Base-by-base conservation (phyloP, 2,113 vertebrate genomes). In the Prietella phreatophila region DNA sequence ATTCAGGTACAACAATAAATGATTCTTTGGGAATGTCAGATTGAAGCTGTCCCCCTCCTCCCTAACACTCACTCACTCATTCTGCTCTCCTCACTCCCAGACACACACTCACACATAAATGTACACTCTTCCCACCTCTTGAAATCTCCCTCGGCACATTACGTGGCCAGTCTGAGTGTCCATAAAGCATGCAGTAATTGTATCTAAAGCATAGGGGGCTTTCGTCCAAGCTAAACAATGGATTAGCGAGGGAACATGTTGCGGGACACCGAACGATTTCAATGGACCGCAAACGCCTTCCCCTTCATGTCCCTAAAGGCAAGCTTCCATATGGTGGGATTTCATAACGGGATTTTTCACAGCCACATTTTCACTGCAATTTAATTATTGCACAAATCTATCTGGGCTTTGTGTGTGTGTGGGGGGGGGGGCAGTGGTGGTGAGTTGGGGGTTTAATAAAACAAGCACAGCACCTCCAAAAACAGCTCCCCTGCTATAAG, bases 1-100 rank as follows among this genome's bases (percentile, higher is more conserved):
- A 91, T 93, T 94, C 93, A 93, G 92, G 93, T 93, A 94, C 90
- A 96, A 93, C 94, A 94, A 92, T 91, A 94, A 93, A 93, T 94
- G 94, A 91, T 93, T 92, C 92, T 93, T 92, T 89, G 88, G 90
- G 91, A 94, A 94, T 94, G 92, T 94, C 91, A 90, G 88, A 89
- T 91, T 92, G 88, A 80, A 88, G 89, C 89, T 91, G 92, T 88
- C 69, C 88, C 90, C 85, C 86, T 75, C 63, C 67, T 56, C 71
- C 58, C 60, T 11, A 80, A 58, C 27, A 85, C 50, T 50, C 67
- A 60, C 69, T 85, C 63, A 61, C 61, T 87, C 33, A 55, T 78
- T 65, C 65, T 86, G 53, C 76, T 58, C 73, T 42, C 39, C 84
- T 85, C 86, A 58, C 20, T 33, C 81, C 27, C 56, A 63, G 50